Percentiles rank a stretch among this genome's conserved stretches.
Evolutionary conservation across 1,140 invertebrate genomes (phyloP).

Genomic region (Ceratoteleas bidentatus): DNA sequence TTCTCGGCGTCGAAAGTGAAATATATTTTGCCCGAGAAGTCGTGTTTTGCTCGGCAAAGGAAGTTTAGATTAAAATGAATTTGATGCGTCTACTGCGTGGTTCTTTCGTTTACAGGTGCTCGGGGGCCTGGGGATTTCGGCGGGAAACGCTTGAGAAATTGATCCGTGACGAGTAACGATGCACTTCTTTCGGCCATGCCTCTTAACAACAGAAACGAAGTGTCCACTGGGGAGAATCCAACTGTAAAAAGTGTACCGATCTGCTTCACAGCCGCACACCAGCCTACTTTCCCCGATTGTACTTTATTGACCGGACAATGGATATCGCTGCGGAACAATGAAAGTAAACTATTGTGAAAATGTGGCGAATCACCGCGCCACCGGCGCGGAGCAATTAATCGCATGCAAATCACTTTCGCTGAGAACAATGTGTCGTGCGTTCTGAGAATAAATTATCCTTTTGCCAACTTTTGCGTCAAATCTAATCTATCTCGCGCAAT

Average conservation of each 20-base stretch:
- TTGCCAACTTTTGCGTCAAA: no score
- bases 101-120: no score
- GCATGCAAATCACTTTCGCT: conserved; percentile 50
- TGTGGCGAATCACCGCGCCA: conserved; percentile 36
- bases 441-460: no score
- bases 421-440: no score
- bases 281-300: conserved; percentile 59
- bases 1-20: no score
- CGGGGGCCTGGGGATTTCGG: no score
- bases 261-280: conserved; percentile 45
- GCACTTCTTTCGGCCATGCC: conserved; percentile 24
- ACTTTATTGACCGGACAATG: conserved; percentile 59
- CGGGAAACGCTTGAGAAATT: no score
- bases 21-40: no score
- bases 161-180: conserved; percentile 27
- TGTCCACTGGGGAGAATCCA: conserved; percentile 47
- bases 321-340: conserved; percentile 52
- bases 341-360: conserved; percentile 54
- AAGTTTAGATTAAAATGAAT: no score
- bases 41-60: no score
- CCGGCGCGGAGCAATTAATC: conserved; percentile 29
- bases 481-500: no score
- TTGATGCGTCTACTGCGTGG: no score
- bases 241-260: conserved; percentile 66
- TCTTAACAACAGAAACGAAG: conserved; percentile 46